phyloP scores from a whole-genome alignment of 2,888 invertebrate species.

The Acleris literana region DNA sequence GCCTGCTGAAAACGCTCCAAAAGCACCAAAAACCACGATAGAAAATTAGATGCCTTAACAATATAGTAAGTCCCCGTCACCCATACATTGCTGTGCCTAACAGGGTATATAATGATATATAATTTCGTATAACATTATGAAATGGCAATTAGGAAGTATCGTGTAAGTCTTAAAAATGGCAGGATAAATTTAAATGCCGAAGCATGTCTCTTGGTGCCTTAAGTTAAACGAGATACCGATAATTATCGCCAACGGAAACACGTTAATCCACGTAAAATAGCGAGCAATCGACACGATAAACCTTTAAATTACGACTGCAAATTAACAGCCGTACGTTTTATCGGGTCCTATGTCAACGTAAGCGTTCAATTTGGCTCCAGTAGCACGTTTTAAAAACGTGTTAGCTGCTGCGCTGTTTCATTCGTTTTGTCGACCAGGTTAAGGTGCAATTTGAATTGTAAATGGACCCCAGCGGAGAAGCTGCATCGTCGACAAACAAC shows the following conservation, averaged over 20 bases:
- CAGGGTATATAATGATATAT: too few species aligned
- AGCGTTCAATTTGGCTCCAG: constrained; percentile 24
- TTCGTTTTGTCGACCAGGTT: constrained; percentile 20
- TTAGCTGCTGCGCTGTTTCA: constrained; percentile 1
- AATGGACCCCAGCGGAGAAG: constrained; percentile 24
- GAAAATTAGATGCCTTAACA: too few species aligned
- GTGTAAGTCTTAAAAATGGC: not conserved
- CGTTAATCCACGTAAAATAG: constrained; percentile 9
- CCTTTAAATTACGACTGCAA: constrained; percentile 13
- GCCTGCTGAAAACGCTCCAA: too few species aligned
- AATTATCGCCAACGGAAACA: constrained; percentile 2
- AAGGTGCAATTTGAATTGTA: constrained; percentile 36
- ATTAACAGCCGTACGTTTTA: constrained; percentile 18
- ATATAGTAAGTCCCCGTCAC: too few species aligned
- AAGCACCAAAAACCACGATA: too few species aligned
- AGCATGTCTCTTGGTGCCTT: not conserved
- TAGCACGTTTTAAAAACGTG: constrained; percentile 27
- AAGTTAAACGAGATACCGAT: not conserved
- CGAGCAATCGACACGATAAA: constrained; percentile 5
- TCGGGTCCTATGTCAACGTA: constrained; percentile 21
- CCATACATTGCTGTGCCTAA: too few species aligned
- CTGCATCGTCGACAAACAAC: constrained; percentile 35
- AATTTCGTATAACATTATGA: too few species aligned
- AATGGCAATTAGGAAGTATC: too few species aligned
- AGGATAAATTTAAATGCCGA: not conserved